Conservation (phyloP, 2,113 vertebrate species). For the Macrotis lagotis region DNA sequence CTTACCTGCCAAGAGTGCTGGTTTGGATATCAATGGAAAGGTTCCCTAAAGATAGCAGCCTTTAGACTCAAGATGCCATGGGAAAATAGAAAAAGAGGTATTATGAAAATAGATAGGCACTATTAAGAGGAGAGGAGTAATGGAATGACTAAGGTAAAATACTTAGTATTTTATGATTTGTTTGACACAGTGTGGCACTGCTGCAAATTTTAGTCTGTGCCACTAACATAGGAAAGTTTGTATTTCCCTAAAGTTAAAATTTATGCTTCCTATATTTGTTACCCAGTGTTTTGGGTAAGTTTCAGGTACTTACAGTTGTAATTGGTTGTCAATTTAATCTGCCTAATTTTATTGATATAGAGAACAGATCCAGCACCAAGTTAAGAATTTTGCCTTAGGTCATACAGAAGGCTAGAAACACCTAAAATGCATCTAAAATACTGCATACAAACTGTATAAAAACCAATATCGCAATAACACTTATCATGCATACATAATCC, state of each 20-base stretch:
- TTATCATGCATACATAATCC: neutral
- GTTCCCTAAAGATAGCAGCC: neutral
- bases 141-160: neutral
- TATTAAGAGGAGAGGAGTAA: neutral
- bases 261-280: constrained; percentile 33
- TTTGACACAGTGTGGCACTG: neutral
- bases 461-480: neutral
- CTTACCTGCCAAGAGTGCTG: neutral
- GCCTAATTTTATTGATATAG: neutral
- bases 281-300: constrained; percentile 14
- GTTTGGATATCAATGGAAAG: neutral
- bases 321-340: neutral
- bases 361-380: neutral
- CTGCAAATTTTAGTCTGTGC: neutral
- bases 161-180: neutral
- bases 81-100: neutral
- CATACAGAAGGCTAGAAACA: neutral
- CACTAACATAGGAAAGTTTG: neutral
- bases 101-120: neutral
- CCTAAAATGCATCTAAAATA: constrained; percentile 21
- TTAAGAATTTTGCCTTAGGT: neutral
- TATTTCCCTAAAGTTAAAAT: constrained; percentile 12
- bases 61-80: neutral
- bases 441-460: neutral
- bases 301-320: neutral